phyloP scores from a whole-genome alignment of 1,140 invertebrate genomes.

The Spodoptera litura region DNA sequence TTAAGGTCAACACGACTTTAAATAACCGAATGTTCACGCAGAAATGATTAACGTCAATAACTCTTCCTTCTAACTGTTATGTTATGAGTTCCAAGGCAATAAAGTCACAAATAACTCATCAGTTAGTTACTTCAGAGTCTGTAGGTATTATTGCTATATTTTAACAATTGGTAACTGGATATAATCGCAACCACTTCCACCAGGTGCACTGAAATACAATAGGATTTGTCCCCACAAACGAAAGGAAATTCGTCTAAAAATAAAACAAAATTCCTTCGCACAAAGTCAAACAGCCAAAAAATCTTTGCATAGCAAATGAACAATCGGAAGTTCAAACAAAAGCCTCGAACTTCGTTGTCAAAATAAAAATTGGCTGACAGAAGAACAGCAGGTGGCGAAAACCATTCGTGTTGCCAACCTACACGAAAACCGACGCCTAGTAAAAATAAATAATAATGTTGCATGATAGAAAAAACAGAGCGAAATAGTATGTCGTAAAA shows the following conservation, averaged over 20 bases:
- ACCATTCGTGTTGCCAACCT: background rate
- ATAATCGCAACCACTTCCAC: too few relatives aligned
- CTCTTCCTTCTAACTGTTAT: too few relatives aligned
- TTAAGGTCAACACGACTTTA: too few relatives aligned
- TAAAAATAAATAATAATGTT: slow-evolving; percentile 29
- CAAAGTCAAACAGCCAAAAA: slow-evolving; percentile 24
- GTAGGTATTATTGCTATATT: too few relatives aligned
- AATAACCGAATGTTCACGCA: too few relatives aligned
- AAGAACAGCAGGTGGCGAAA: slow-evolving; percentile 8
- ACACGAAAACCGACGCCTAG: background rate
- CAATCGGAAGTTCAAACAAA: slow-evolving; percentile 36
- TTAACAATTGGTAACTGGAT: too few relatives aligned
- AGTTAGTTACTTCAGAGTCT: too few relatives aligned
- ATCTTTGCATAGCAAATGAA: slow-evolving; percentile 43
- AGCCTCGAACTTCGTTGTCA: background rate
- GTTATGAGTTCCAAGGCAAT: too few relatives aligned
- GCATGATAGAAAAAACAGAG: slow-evolving; percentile 36
- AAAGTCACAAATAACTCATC: too few relatives aligned
- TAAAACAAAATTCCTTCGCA: too few relatives aligned
- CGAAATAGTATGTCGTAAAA: slow-evolving; percentile 50
- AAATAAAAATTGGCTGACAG: background rate
- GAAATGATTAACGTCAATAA: too few relatives aligned
- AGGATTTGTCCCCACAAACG: background rate
- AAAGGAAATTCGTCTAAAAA: background rate
- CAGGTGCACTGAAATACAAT: too few relatives aligned